Conservation (phyloP, 2,797 vertebrate genomes). For the Ceryle rudis region DNA sequence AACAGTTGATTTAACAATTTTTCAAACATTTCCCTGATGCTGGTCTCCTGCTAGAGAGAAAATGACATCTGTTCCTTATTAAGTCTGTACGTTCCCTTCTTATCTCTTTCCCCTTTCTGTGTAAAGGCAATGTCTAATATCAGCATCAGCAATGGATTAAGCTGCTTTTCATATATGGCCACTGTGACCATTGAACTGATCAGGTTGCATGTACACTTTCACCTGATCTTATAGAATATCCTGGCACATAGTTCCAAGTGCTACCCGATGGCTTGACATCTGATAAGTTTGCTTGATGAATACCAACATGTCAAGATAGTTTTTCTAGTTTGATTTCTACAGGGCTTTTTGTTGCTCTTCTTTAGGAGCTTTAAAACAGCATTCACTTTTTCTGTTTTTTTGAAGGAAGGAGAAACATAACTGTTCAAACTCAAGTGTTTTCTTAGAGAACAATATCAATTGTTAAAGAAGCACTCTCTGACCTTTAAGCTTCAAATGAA, state of each 20-base stretch:
- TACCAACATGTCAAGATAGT: not conserved
- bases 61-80: slow-evolving; percentile 20
- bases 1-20: slow-evolving; percentile 56
- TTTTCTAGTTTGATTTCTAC: slow-evolving; percentile 34
- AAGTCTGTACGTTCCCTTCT: not conserved
- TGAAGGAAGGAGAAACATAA: not conserved
- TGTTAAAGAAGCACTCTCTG: slow-evolving; percentile 41
- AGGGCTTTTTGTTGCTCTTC: slow-evolving; percentile 6
- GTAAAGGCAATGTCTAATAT: not conserved
- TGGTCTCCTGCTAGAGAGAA: not conserved
- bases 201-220: not conserved
- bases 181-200: not conserved
- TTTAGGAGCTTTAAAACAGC: slow-evolving; percentile 24
- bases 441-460: slow-evolving; percentile 39
- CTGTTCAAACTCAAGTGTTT: slow-evolving; percentile 13
- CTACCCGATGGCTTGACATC: not conserved
- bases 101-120: not conserved
- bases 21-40: slow-evolving; percentile 18
- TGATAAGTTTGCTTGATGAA: not conserved
- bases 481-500: slow-evolving; percentile 44
- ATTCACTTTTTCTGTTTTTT: not conserved
- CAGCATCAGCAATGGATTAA: not conserved
- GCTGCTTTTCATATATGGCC: not conserved
- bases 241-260: not conserved
- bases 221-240: not conserved